Conservation (phyloP, 1,140 invertebrate genomes). For the Dufourea novaeangliae region DNA sequence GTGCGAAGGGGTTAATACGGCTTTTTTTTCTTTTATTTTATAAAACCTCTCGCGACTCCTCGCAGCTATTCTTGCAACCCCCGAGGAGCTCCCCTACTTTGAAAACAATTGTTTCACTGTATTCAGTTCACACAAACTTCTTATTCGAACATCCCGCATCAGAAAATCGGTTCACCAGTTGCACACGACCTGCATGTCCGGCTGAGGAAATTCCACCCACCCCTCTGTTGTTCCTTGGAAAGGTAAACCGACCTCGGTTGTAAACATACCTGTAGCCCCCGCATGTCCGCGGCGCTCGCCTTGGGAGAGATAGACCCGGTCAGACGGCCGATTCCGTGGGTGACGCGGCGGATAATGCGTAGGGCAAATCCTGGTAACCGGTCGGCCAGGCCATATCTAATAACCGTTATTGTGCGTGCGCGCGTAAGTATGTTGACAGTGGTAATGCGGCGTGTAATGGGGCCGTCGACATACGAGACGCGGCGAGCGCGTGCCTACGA, state of each 20-base stretch:
- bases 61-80: too few relatives aligned
- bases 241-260: conserved; percentile 16
- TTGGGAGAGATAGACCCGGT: conserved; percentile 30
- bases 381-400: conserved; percentile 60
- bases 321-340: conserved; percentile 43
- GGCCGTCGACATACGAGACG: conserved; percentile 53
- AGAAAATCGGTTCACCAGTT: conserved; percentile 5
- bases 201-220: conserved; percentile 20
- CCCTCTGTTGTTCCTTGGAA: conserved; percentile 17
- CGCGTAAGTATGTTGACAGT: conserved; percentile 67
- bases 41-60: too few relatives aligned
- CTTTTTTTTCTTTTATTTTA: too few relatives aligned
- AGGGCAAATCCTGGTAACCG: conserved; percentile 59
- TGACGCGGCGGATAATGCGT: conserved; percentile 54
- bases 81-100: too few relatives aligned
- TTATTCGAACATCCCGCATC: not conserved
- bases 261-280: conserved; percentile 1
- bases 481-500: conserved; percentile 40
- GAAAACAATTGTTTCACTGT: too few relatives aligned
- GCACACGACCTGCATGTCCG: conserved; percentile 15
- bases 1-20: too few relatives aligned
- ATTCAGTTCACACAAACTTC: too few relatives aligned
- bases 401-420: conserved; percentile 66
- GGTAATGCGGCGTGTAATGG: conserved; percentile 66
- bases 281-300: not conserved